A percentile compares a stretch with the other conserved stretches of the same genome.
Conservation (phyloP, 2,797 vertebrate genomes). For the Synaphobranchus kaupii region DNA sequence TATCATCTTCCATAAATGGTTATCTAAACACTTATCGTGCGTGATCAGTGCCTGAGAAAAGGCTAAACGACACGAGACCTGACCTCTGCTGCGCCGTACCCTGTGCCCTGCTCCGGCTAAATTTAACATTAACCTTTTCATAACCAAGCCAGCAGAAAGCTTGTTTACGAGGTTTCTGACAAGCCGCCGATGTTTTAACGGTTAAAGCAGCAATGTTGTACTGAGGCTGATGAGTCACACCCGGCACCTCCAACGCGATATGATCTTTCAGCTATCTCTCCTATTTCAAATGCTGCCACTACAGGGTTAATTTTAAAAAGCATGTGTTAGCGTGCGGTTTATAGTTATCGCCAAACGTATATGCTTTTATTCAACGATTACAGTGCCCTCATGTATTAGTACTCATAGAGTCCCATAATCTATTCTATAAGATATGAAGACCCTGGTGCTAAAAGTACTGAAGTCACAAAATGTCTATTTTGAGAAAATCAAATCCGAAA, state of each 20-base stretch:
- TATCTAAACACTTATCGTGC: neutral
- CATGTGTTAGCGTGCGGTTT: neutral
- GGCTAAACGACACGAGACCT: neutral
- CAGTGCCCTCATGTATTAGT: neutral
- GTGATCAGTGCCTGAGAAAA: neutral
- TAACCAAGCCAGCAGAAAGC: neutral
- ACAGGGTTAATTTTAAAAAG: slow-evolving; percentile 61
- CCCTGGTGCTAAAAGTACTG: too few species aligned
- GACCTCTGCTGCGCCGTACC: neutral
- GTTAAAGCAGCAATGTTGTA: slow-evolving; percentile 72
- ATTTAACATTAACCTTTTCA: slow-evolving; percentile 30
- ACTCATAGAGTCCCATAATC: too few species aligned
- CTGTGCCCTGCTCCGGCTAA: neutral
- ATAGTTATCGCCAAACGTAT: neutral
- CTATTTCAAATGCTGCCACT: slow-evolving; percentile 70
- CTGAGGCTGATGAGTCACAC: slow-evolving; percentile 79
- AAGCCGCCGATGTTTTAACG: slow-evolving; percentile 51
- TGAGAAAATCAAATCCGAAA: too few species aligned
- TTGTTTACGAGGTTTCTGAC: slow-evolving; percentile 15
- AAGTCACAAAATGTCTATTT: too few species aligned
- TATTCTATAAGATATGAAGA: neutral
- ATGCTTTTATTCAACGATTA: neutral
- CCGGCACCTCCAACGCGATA: slow-evolving; percentile 81
- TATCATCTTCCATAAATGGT: neutral
- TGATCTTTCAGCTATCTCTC: slow-evolving; percentile 84